Percentiles rank a stretch among this genome's conserved stretches.
These are phyloP conservation scores for Intellagama lesueurii DNA, from an alignment of 2,797 vertebrate genomes.

Conservation along the genomic window DNA sequence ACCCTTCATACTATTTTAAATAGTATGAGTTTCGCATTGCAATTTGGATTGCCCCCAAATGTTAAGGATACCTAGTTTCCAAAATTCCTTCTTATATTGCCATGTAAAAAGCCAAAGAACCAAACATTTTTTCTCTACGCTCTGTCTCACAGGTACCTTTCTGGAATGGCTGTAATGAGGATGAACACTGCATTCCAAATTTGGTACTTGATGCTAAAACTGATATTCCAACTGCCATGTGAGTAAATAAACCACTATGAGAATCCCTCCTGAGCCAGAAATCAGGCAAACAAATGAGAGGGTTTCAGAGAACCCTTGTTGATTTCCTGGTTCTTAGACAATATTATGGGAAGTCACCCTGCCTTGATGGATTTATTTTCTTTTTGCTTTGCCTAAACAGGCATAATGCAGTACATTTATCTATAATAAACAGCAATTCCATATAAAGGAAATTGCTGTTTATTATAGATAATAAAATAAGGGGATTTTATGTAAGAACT, in stretches of 20 bases:
- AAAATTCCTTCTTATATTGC: not conserved
- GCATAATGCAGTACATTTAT: not conserved
- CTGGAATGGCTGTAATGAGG: constrained; percentile 97
- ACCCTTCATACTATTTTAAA: not conserved
- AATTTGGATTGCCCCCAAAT: not conserved
- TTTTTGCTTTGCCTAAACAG: not conserved
- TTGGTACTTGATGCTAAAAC: constrained; percentile 89
- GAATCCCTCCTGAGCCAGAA: no score
- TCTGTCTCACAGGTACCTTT: constrained; percentile 87
- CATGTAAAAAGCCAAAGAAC: not conserved
- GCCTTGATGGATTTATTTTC: no score
- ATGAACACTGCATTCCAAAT: constrained; percentile 94
- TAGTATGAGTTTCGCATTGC: no score
- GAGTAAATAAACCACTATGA: constrained; percentile 54
- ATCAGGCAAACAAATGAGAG: fast-evolving
- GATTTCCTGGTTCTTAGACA: not conserved
- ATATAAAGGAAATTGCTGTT: no score
- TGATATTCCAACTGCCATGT: constrained; percentile 90
- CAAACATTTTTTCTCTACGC: not conserved
- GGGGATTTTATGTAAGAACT: no score
- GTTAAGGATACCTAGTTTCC: not conserved
- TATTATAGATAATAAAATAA: no score
- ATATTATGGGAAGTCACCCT: fast-evolving
- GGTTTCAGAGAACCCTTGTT: not conserved
- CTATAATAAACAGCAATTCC: no score